These are phyloP conservation scores for Lutjanus campechanus DNA, from an alignment of 2,797 vertebrate genomes.

Conservation along the genomic window DNA sequence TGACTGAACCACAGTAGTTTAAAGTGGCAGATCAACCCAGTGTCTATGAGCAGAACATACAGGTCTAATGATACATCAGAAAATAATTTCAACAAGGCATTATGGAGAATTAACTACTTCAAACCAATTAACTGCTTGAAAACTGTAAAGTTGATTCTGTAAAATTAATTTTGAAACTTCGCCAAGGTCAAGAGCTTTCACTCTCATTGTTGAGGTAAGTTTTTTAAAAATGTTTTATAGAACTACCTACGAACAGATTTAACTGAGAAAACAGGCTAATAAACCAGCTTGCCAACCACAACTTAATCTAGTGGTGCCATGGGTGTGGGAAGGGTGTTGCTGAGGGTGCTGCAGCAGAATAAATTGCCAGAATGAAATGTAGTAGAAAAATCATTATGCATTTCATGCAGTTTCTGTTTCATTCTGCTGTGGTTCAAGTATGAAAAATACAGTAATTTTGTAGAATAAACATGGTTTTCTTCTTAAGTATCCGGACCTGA, in stretches of 20 bases:
- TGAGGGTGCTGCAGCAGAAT: too few relatives aligned
- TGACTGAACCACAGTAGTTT: constrained; percentile 4
- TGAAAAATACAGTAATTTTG: too few relatives aligned
- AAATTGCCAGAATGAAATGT: too few relatives aligned
- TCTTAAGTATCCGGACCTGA: too few relatives aligned
- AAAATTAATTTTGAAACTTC: not conserved
- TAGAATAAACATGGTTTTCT: too few relatives aligned
- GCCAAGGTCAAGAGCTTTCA: not conserved
- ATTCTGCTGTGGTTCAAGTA: too few relatives aligned
- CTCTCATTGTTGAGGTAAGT: too few relatives aligned
- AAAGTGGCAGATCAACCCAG: not conserved
- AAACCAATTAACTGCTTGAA: not conserved
- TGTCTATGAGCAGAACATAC: not conserved
- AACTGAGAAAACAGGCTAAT: not conserved
- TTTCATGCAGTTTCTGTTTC: too few relatives aligned
- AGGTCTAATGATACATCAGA: not conserved
- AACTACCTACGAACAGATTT: not conserved
- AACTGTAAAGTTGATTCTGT: not conserved
- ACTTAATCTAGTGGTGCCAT: too few relatives aligned
- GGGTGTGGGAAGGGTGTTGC: too few relatives aligned
- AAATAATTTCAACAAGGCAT: not conserved
- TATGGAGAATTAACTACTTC: not conserved
- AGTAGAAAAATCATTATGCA: too few relatives aligned
- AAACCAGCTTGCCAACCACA: not conserved
- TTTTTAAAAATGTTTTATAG: too few relatives aligned